These are phyloP conservation scores for Pao palembangensis DNA, from an alignment of 2,113 vertebrate species.

Conservation along the genomic window DNA sequence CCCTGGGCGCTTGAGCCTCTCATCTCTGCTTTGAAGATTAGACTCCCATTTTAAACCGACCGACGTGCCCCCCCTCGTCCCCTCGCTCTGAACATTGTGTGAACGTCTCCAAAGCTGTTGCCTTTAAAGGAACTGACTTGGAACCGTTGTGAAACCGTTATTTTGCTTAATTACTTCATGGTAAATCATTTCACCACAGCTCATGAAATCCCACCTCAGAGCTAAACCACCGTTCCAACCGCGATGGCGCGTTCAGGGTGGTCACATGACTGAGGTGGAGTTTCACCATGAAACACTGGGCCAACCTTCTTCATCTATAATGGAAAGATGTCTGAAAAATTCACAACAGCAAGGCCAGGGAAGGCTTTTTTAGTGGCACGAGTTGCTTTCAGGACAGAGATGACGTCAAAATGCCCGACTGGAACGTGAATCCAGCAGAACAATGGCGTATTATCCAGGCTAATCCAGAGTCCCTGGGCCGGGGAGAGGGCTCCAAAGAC, in stretches of 20 bases:
- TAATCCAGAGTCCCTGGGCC: conserved; percentile 10
- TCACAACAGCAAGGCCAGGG: conserved; percentile 15
- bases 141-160: too few species aligned
- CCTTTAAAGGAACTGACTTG: too few species aligned
- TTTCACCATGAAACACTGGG: too few species aligned
- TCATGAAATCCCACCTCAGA: too few species aligned
- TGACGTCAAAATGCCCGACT: conserved; percentile 1
- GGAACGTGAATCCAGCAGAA: conserved; percentile 4
- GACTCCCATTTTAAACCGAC: conserved; percentile 27
- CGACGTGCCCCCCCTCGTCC: neutral
- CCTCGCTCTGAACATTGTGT: neutral
- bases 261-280: too few species aligned
- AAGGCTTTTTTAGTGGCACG: too few species aligned
- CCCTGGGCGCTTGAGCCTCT: conserved; percentile 18
- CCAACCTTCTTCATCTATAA: conserved; percentile 31
- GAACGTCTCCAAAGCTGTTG: too few species aligned
- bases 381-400: too few species aligned
- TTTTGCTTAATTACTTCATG: too few species aligned
- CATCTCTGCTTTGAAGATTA: conserved; percentile 40
- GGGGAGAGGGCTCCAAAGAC: neutral
- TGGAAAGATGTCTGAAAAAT: conserved; percentile 40
- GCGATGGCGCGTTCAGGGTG: too few species aligned
- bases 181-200: too few species aligned
- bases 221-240: too few species aligned
- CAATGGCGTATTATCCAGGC: conserved; percentile 4